These are phyloP conservation scores for Eupithecia subfuscata DNA, from an alignment of 2,888 invertebrate species.

Conservation along the genomic window DNA sequence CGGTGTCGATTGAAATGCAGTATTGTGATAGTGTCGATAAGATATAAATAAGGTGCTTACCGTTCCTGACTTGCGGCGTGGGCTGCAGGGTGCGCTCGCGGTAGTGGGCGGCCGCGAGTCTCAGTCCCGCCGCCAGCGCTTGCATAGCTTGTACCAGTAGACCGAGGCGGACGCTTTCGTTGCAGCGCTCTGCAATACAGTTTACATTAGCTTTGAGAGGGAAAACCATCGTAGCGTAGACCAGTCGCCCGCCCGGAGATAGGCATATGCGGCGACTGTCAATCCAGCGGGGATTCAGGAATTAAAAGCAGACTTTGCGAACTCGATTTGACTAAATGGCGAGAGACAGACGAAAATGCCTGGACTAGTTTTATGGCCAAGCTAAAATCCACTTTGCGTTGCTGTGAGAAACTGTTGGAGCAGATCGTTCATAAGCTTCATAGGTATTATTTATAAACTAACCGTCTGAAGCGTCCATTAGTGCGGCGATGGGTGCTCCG, in stretches of 20 bases:
- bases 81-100: conserved; percentile 93
- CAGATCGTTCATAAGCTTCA: too few relatives aligned
- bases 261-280: too few relatives aligned
- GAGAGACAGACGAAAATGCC: too few relatives aligned
- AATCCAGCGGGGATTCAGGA: neutral
- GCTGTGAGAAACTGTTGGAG: neutral
- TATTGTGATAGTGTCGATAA: too few relatives aligned
- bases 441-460: conserved; percentile 12
- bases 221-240: neutral
- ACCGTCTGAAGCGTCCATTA: conserved; percentile 82
- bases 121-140: conserved; percentile 96
- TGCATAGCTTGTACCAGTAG: conserved; percentile 95
- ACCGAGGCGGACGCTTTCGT: conserved; percentile 87
- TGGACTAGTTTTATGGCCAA: too few relatives aligned
- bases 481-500: conserved; percentile 89
- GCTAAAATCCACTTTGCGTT: too few relatives aligned
- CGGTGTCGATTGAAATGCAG: neutral
- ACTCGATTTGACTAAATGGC: too few relatives aligned
- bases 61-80: conserved; percentile 94
- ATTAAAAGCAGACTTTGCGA: too few relatives aligned
- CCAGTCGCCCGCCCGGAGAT: neutral
- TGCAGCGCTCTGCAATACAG: conserved; percentile 63
- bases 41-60: conserved; percentile 79
- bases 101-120: conserved; percentile 94
- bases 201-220: neutral